Base-by-base conservation (phyloP, 2,113 vertebrate genomes). In the Camelus bactrianus region DNA sequence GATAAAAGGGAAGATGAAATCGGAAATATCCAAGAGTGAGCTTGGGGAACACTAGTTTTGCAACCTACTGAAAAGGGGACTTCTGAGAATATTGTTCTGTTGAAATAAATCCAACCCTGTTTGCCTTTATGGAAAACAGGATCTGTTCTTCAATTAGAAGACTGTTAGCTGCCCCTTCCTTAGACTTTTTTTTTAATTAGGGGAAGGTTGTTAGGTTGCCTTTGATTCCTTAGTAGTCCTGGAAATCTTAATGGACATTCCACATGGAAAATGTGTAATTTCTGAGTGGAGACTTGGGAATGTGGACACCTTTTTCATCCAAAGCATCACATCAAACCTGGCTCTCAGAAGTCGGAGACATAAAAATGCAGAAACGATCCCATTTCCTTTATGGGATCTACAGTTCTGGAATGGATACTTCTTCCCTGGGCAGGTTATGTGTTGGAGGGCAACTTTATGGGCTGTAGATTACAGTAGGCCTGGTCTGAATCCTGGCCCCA, bases 1-100 rank as follows among this genome's bases (percentile, higher is more conserved):
- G 50, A 95, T 42, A 96, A 64, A 73, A 97, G 32, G 2, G 91
- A 77, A 48, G 50, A 77, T 67, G 91, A 96, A 28, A 65, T 48
- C 85, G 89, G 80, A 94, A 90, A n/a, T 11, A 5, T 85, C 52
- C 94, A 90, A 64, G 62, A 7, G 0, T 4, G 42, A 60, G 62
- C 0, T 84, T 85, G 82, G 73, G 19, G 52, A 89, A 80, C 85
- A 35, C 64, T 11, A 16, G 96, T 93, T 97, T 96, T 94, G 96
- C 60, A 97, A 62, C 35, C 88, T 96, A 79, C 48, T 96, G 76
- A 87, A 93, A 93, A 94, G 42, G 20, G 50, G 56, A 64, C 88
- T 97, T 94, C 87, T 97, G 94, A 92, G 91, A 96, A 89, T 82
- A n/a, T 56, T 17, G 32, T 60, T 94, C 73, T 79, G 50, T 38